Base-by-base conservation (phyloP, 2,888 invertebrate species). In the Lymantria dispar region DNA sequence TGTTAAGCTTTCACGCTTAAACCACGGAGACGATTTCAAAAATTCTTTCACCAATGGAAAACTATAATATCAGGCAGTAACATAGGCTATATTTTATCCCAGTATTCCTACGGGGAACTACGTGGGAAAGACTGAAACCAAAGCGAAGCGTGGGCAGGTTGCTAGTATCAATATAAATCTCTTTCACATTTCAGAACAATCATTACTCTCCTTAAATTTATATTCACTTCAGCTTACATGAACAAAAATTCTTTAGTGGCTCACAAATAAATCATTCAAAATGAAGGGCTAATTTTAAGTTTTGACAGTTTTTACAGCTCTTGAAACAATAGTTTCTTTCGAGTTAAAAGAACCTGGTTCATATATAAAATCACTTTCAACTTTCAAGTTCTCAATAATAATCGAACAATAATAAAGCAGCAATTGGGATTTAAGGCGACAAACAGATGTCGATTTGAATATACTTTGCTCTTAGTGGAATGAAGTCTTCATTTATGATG, bases 201-300 rank as follows among this genome's bases (percentile, higher is more conserved):
- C 63, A 77, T 76, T 72, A 68, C 52, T 64, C 64, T 65, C 55
- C 53, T 44, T 64, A 66, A 54, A 51, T 68, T 68, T 58, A 58
- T 65, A 63, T 69, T 64, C 66, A 65, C 68, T 68, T 65, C 52
- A 54, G 1, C 51, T 56, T 55, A 42, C 33, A 52, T 51, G 30
- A 62, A 64, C 43, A 54, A 49, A n/a, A 58, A 54, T 57, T 54
- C 52, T 50, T 52, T 49, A 56, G 46, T 50, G 47, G 48, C 63
- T 62, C 58, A 64, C 61, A 63, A 70, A 76, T 79, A 79, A 80
- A 83, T 81, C 77, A 76, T 58, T 72, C 62, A 56, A 58, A 56
- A 56, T 51, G 61, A 68, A 73, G 68, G 66, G 62, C 68, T 55
- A 62, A 72, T 68, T 57, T 62, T 63, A 56, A 60, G 47, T 61